Conservation (phyloP, 2,797 vertebrate genomes). For the Scyliorhinus canicula region DNA sequence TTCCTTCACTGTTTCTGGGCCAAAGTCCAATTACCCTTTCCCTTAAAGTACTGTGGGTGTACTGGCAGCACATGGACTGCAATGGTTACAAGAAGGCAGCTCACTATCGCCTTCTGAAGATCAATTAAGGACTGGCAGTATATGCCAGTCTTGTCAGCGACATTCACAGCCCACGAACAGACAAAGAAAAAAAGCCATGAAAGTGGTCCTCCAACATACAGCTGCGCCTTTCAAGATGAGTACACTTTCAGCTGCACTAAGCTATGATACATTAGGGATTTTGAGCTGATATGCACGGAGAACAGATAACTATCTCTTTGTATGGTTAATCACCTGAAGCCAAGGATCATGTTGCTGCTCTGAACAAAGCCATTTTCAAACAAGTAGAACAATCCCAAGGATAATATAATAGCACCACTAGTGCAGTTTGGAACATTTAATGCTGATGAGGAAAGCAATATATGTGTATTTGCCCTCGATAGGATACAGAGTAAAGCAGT, state of each 20-base stretch:
- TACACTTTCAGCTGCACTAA: background rate
- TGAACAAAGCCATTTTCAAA: background rate
- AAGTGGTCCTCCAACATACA: background rate
- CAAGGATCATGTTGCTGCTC: background rate
- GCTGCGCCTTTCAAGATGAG: background rate
- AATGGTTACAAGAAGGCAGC: background rate
- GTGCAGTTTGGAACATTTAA: background rate
- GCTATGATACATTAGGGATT: background rate
- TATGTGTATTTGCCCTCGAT: background rate
- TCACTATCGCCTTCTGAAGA: background rate
- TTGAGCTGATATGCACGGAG: background rate
- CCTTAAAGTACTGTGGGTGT: background rate
- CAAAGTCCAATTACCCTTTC: background rate
- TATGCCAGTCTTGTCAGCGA: background rate
- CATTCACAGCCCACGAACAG: background rate
- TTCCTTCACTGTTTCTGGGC: background rate
- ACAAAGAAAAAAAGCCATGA: background rate
- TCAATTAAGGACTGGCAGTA: background rate
- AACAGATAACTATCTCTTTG: background rate
- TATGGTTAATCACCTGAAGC: background rate
- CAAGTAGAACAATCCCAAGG: background rate
- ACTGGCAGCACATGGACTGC: background rate
- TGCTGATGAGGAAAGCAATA: background rate
- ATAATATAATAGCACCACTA: background rate
- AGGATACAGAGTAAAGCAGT: background rate